A percentile compares a stretch with the other conserved stretches of the same genome.
Conservation (phyloP, 37 sponge, comb jelly and placozoan genomes). For the Amphimedon queenslandica region DNA sequence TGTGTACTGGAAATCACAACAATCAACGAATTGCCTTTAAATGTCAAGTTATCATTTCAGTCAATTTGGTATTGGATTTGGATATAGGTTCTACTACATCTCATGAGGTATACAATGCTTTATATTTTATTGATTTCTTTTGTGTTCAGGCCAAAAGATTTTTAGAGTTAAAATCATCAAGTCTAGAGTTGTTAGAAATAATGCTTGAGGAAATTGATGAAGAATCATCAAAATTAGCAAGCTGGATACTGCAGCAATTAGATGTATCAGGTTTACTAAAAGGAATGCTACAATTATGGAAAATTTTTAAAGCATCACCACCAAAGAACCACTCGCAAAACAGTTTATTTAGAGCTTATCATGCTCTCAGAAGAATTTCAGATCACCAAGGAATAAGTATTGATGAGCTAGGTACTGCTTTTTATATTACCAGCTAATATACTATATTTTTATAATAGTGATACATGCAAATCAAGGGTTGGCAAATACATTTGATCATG, state of each 20-base stretch:
- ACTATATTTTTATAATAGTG: too few species aligned
- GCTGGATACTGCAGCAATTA: neutral
- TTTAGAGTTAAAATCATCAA: neutral
- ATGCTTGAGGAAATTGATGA: constrained; percentile 1
- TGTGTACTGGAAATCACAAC: constrained; percentile 1
- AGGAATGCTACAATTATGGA: neutral
- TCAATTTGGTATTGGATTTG: neutral
- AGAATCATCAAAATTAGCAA: neutral
- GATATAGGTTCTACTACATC: too few species aligned
- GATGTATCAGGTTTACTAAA: neutral
- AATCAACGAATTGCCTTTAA: neutral
- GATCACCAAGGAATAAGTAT: neutral
- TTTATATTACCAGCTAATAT: too few species aligned
- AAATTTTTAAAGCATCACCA: neutral
- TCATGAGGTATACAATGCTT: too few species aligned
- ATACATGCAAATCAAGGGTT: neutral
- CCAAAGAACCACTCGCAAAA: neutral
- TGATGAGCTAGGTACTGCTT: neutral
- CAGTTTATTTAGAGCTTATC: constrained; percentile 2
- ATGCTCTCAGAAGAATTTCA: neutral
- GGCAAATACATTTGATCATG: neutral
- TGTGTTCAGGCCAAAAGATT: too few species aligned
- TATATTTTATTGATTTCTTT: too few species aligned
- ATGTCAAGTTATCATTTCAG: neutral
- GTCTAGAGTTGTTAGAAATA: constrained; percentile 3